Percentiles rank a stretch among this genome's conserved stretches.
Evolutionary conservation across 2,888 invertebrate species (phyloP).

Genomic region (Dynastes maya): DNA sequence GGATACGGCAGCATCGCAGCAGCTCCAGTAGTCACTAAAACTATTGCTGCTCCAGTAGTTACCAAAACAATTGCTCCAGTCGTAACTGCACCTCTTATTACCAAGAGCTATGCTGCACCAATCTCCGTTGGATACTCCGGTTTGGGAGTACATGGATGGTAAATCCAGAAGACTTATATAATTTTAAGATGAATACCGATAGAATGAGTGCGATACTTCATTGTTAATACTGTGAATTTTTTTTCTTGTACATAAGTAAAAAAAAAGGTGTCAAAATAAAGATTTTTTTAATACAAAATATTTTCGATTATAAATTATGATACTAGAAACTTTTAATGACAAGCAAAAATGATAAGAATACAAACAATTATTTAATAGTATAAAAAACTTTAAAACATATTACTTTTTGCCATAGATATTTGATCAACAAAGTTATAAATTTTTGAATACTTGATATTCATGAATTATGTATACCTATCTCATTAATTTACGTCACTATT

Average conservation of each 20-base stretch:
- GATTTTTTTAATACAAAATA: slow-evolving; percentile 8
- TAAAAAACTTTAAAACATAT: too few relatives aligned
- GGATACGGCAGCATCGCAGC: slow-evolving; percentile 23
- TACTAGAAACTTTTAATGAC: too few relatives aligned
- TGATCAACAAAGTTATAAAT: too few relatives aligned
- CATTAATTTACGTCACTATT: too few relatives aligned
- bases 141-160: slow-evolving; percentile 40
- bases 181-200: background rate
- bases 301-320: too few relatives aligned
- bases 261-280: background rate
- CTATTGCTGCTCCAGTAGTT: slow-evolving; percentile 30
- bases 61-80: slow-evolving; percentile 37
- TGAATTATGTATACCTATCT: too few relatives aligned
- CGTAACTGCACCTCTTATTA: slow-evolving; percentile 32
- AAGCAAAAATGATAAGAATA: too few relatives aligned
- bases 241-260: slow-evolving; percentile 37
- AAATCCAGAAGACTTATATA: background rate
- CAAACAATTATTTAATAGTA: too few relatives aligned
- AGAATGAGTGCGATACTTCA: slow-evolving; percentile 39
- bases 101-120: slow-evolving; percentile 32
- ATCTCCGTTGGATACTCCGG: slow-evolving; percentile 41
- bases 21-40: slow-evolving; percentile 28
- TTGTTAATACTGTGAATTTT: slow-evolving; percentile 18
- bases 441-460: too few relatives aligned
- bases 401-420: slow-evolving; percentile 4